Conservation (phyloP, 2,888 invertebrate species). For the Epirrhoe alternata region DNA sequence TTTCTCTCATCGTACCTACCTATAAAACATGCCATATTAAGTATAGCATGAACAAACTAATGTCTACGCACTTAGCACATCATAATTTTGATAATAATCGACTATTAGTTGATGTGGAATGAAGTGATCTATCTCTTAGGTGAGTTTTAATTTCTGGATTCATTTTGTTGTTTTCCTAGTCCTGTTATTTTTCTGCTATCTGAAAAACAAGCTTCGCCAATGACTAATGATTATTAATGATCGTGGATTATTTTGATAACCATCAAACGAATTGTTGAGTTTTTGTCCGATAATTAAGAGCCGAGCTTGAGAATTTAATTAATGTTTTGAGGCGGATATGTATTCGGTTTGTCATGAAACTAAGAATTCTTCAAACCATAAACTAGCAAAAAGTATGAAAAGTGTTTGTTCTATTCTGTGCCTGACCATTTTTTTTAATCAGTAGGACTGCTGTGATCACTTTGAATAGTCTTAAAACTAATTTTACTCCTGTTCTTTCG, state of each 20-base stretch:
- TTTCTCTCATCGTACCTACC: no score
- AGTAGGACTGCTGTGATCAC: no score
- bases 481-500: no score
- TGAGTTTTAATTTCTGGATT: no score
- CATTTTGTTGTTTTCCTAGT: no score
- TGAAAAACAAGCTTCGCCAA: background rate
- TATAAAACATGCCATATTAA: no score
- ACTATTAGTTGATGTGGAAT: no score
- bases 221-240: constrained; percentile 10
- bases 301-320: constrained; percentile 33
- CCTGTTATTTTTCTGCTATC: background rate
- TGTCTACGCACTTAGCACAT: no score
- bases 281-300: constrained; percentile 32
- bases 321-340: constrained; percentile 40
- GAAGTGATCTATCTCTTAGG: no score
- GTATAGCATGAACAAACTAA: no score
- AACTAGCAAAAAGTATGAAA: constrained; percentile 15
- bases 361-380: constrained; percentile 28
- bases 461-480: no score
- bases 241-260: constrained; percentile 20
- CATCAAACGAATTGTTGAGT: constrained; percentile 12
- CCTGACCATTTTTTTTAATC: background rate
- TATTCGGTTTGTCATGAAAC: constrained; percentile 35
- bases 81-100: no score
- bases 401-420: background rate